Base-by-base conservation (phyloP, 1,140 invertebrate species). In the Drosophila sucinea region DNA sequence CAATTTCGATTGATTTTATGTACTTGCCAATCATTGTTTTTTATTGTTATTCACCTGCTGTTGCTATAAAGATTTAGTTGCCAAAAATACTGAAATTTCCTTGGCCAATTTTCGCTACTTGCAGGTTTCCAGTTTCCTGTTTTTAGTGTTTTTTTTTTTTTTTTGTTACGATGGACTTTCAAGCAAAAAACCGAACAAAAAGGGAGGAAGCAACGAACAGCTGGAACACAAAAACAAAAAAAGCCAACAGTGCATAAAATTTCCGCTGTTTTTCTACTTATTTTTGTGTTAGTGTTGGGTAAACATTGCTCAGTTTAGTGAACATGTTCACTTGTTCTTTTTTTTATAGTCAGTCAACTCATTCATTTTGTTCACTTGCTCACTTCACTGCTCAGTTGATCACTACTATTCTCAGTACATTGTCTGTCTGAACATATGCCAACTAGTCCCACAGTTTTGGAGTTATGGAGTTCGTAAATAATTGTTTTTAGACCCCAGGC, bases 91-190 rank as follows among this genome's bases (percentile, higher is more conserved):
- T 17, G 33, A 40, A 77, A 75, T 87, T 86, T 86, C 82, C 83
- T 86, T 79, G 65, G 83, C 83, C 83, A 86, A 86, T 86, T 86
- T 87, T 87, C 70, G 77, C 70, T 7, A 51, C 25, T 72, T 77
- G 64, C 44, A 58, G 57, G 70, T 87, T 86, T 86, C 82, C 82
- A 82, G 82, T 86, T 87, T 87, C 10, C 7, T 8, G 75, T 86
- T 17, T 17, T 17, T 17, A 17, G 17, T 17, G 17, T 17, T 17
- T 17, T 17, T 17, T 17, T 17, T 17, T 17, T 17, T 17, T 17
- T 17, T 17, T 17, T 17, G n/a, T n/a, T 86, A 87, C 82, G 82
- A 78, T 67, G 67, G 60, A 77, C 77, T 57, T 60, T 38, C 60
- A 51, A 65, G 47, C 40, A 63, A 61, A 66, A 51, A 60, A 51